phyloP scores from a whole-genome alignment of 2,888 invertebrate genomes.

The Liopterus haemorrhoidalis region DNA sequence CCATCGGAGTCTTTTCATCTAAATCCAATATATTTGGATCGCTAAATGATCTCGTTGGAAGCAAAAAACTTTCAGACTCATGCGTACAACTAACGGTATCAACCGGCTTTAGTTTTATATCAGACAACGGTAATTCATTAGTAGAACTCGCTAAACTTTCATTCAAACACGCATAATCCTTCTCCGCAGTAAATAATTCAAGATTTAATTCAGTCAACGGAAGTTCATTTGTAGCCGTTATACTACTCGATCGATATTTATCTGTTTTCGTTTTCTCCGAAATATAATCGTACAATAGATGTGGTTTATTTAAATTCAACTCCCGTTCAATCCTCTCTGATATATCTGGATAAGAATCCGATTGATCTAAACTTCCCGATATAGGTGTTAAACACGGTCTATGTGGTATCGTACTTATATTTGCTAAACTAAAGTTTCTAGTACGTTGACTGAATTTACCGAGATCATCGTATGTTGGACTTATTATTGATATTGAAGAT shows the following conservation, averaged over 20 bases:
- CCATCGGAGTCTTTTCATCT: conserved; percentile 10
- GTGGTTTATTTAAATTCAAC: conserved; percentile 1
- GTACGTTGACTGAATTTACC: too few species aligned
- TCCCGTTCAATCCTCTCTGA: conserved; percentile 13
- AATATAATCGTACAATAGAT: too few species aligned
- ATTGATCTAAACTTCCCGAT: conserved; percentile 41
- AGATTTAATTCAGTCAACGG: conserved; percentile 53
- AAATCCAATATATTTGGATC: conserved; percentile 43
- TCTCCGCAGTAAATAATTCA: conserved; percentile 41
- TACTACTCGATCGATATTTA: conserved; percentile 37
- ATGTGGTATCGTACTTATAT: too few species aligned
- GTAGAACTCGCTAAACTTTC: conserved; percentile 33
- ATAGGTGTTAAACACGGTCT: conserved; percentile 37
- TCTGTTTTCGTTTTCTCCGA: conserved; percentile 18
- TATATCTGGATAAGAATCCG: conserved; percentile 9
- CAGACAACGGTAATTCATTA: conserved; percentile 41
- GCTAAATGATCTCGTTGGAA: conserved; percentile 40
- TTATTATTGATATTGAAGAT: conserved; percentile 18
- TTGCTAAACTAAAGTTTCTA: too few species aligned
- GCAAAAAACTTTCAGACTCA: neutral
- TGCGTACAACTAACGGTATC: neutral
- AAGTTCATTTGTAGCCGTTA: conserved; percentile 63
- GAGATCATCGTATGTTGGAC: too few species aligned
- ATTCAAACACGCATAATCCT: conserved; percentile 25
- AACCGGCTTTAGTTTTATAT: conserved; percentile 37